Conservation (phyloP, 2,888 invertebrate genomes). For the Leistus spinibarbis region DNA sequence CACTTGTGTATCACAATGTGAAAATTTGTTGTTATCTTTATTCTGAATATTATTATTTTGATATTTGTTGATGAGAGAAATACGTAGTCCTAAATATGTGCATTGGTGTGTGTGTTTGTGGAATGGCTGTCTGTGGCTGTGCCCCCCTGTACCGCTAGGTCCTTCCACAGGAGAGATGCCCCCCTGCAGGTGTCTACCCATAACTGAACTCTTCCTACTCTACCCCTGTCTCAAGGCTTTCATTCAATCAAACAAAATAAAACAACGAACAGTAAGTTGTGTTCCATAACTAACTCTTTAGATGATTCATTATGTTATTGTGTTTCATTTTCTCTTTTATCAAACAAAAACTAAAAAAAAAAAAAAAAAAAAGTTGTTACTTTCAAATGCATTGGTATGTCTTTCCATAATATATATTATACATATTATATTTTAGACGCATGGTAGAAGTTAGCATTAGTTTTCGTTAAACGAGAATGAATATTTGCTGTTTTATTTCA, state of each 20-base stretch:
- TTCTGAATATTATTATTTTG: not conserved
- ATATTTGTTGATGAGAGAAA: not conserved
- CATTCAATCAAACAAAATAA: slow-evolving; percentile 14
- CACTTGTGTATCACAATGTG: not conserved
- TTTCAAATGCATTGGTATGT: not conserved
- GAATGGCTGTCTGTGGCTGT: slow-evolving; percentile 39
- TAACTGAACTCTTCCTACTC: slow-evolving; percentile 33
- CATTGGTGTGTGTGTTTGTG: slow-evolving; percentile 46
- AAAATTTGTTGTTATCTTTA: not conserved
- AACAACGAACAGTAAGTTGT: slow-evolving; percentile 34
- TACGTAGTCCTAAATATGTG: slow-evolving; percentile 39
- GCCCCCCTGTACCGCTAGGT: slow-evolving; percentile 36
- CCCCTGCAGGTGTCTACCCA: slow-evolving; percentile 37
- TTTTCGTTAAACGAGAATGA: not conserved
- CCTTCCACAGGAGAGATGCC: slow-evolving; percentile 38
- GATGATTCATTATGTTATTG: not conserved
- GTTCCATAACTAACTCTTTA: slow-evolving; percentile 8
- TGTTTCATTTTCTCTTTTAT: not conserved
- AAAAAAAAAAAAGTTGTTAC: not conserved
- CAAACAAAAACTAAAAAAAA: not conserved
- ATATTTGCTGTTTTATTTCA: not conserved
- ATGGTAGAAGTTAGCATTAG: not conserved
- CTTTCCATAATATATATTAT: not conserved
- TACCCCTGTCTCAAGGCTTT: slow-evolving; percentile 30
- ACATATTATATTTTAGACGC: not conserved